phyloP scores from a whole-genome alignment of 1,140 invertebrate species.

The honey bee (Apis mellifera) region Amel_HAv3.1 CM009931.2:18866001-18866500 shows the following conservation, averaged over 20 bases:
- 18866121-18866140: constrained; percentile 1
- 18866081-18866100: background rate
- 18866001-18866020: constrained; percentile 19
- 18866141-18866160: background rate
- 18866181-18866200: constrained; percentile 10
- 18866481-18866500: background rate
- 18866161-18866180: constrained; percentile 35
- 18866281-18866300: background rate
- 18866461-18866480: background rate
- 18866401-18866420: background rate
- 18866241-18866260: background rate
- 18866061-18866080: constrained; percentile 37
- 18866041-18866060: constrained; percentile 21
- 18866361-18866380: too few relatives aligned
- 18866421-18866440: too few relatives aligned
- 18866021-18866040: constrained; percentile 21
- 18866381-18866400: too few relatives aligned
- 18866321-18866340: too few relatives aligned
- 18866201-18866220: background rate
- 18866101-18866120: background rate
- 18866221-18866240: background rate
- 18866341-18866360: too few relatives aligned
- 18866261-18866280: background rate
- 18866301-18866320: background rate
- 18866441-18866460: constrained; percentile 27